A percentile compares a stretch with the other conserved stretches of the same genome.
Evolutionary conservation across 2,888 invertebrate species (phyloP).

Genomic region (Apodemia mormo): DNA sequence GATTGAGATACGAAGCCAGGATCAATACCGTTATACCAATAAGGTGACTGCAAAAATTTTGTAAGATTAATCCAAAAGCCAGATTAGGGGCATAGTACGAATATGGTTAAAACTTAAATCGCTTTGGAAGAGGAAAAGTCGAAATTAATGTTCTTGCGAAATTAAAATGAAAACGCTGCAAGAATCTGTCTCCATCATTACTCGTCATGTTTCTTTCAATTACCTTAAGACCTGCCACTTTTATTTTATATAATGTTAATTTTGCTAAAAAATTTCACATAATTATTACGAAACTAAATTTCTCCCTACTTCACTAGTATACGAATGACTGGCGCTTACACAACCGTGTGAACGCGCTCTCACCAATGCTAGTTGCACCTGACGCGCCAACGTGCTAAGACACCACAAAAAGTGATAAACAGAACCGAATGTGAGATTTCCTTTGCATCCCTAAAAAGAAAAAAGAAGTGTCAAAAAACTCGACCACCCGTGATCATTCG

Average conservation of each 20-base stretch:
- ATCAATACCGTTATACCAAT: too few species aligned
- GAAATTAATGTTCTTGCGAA: not conserved
- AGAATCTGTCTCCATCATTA: slow-evolving; percentile 19
- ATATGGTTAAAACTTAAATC: too few species aligned
- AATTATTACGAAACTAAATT: slow-evolving; percentile 29
- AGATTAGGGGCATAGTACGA: too few species aligned
- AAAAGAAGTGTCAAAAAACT: slow-evolving; percentile 21
- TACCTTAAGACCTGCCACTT: not conserved
- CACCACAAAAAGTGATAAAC: slow-evolving; percentile 25
- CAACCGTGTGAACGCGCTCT: slow-evolving; percentile 35
- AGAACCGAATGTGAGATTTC: slow-evolving; percentile 10
- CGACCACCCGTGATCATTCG: slow-evolving; percentile 22
- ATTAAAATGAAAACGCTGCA: slow-evolving; percentile 20
- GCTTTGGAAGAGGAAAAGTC: not conserved
- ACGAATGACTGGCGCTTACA: slow-evolving; percentile 35
- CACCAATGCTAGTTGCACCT: slow-evolving; percentile 54
- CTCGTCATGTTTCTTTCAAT: slow-evolving; percentile 21
- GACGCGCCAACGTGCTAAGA: slow-evolving; percentile 47
- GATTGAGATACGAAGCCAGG: too few species aligned
- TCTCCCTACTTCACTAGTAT: slow-evolving; percentile 28
- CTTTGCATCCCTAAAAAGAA: slow-evolving; percentile 3
- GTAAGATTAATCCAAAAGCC: too few species aligned
- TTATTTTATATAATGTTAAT: slow-evolving; percentile 26
- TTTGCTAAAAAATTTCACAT: slow-evolving; percentile 25
- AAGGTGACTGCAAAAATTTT: too few species aligned